Conservation (phyloP, 2,113 vertebrate genomes). For the Scalopus aquaticus region DNA sequence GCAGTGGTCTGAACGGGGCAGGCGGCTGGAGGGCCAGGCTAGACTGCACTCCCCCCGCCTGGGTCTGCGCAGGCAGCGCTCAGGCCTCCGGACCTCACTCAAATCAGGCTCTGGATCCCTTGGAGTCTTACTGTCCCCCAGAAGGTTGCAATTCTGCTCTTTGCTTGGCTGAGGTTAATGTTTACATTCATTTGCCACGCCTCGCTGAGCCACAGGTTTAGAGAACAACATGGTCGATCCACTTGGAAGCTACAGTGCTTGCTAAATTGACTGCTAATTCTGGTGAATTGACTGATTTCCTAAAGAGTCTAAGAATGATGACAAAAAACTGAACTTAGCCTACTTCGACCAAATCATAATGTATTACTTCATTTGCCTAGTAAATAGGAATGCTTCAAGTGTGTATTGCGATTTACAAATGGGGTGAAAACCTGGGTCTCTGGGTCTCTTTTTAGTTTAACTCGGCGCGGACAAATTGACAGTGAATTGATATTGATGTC, state of each 20-base stretch:
- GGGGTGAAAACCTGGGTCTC: not conserved
- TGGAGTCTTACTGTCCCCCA: not conserved
- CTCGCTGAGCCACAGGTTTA: not conserved
- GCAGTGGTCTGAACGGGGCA: too few relatives aligned
- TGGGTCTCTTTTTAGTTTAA: not conserved
- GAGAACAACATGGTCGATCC: not conserved
- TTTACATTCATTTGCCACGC: not conserved
- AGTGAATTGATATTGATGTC: not conserved
- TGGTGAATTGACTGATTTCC: too few relatives aligned
- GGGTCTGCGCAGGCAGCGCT: not conserved
- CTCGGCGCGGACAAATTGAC: not conserved
- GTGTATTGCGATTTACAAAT: not conserved
- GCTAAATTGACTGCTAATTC: not conserved
- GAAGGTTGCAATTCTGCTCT: not conserved
- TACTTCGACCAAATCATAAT: not conserved
- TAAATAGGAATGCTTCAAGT: not conserved
- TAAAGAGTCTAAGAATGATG: not conserved
- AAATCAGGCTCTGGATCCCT: not conserved
- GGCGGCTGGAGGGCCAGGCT: too few relatives aligned
- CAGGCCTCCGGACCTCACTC: not conserved
- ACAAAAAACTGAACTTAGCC: not conserved
- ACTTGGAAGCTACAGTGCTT: not conserved
- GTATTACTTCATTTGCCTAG: not conserved
- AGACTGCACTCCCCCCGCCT: not conserved
- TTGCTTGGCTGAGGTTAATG: not conserved